phyloP scores from a whole-genome alignment of 1,140 invertebrate species.

The Sitobion miscanthi region DNA sequence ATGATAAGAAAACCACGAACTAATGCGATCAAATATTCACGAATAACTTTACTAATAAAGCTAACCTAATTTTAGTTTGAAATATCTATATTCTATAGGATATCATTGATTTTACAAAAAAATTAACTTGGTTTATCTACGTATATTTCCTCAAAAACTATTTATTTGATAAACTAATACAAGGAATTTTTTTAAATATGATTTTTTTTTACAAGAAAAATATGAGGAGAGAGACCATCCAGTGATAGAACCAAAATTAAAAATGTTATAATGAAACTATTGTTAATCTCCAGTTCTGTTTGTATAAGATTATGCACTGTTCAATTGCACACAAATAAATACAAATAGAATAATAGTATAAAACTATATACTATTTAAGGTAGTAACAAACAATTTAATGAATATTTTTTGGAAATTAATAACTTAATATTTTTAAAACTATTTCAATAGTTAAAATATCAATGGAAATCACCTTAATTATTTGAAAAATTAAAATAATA shows the following conservation, averaged over 20 bases:
- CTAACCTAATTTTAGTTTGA: neutral
- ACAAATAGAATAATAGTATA: neutral
- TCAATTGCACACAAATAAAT: neutral
- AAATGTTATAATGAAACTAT: neutral
- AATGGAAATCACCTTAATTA: too few species aligned
- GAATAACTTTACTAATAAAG: neutral
- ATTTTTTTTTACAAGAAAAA: too few species aligned
- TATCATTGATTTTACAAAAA: neutral
- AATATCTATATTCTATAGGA: neutral
- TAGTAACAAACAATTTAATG: too few species aligned
- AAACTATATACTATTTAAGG: too few species aligned
- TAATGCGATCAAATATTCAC: neutral
- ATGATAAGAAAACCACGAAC: neutral
- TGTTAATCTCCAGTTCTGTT: neutral
- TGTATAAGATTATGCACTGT: neutral
- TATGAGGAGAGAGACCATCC: too few species aligned
- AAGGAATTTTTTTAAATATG: too few species aligned
- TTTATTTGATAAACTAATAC: neutral
- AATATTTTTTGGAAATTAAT: too few species aligned
- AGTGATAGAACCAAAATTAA: too few species aligned
- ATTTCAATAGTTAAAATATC: too few species aligned
- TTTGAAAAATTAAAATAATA: neutral
- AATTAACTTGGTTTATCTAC: neutral
- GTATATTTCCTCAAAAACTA: neutral
- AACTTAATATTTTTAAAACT: too few species aligned